phyloP scores from a whole-genome alignment of 1,140 invertebrate species.

The Trachymyrmex septentrionalis region DNA sequence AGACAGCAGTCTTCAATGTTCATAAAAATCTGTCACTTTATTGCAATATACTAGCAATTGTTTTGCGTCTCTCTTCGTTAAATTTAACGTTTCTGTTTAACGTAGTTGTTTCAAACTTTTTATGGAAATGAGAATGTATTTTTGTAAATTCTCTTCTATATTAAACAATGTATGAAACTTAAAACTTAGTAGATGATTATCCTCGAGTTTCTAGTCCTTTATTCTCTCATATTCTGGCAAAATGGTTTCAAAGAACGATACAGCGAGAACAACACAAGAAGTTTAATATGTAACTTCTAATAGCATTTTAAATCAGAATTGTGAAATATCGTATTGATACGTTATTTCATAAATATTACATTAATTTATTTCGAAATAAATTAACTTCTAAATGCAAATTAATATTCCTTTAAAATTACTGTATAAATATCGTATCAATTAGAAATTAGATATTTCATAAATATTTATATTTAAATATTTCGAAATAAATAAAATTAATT shows the following conservation, averaged over 20 bases:
- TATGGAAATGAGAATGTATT: conserved; percentile 38
- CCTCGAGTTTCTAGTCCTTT: conserved; percentile 27
- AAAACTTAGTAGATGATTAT: conserved; percentile 37
- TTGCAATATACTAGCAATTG: conserved; percentile 27
- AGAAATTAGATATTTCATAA: too few species aligned
- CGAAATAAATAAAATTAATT: background rate
- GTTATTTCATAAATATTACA: background rate
- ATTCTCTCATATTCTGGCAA: conserved; percentile 14
- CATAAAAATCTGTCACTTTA: conserved; percentile 67
- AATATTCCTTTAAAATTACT: background rate
- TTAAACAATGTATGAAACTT: conserved; percentile 31
- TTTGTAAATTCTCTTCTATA: conserved; percentile 15
- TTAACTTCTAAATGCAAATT: background rate
- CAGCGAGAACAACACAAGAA: background rate
- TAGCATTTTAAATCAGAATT: conserved; percentile 3
- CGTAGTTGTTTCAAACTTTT: conserved; percentile 64
- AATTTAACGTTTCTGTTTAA: conserved; percentile 67
- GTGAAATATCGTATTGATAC: background rate
- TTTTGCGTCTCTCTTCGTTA: conserved; percentile 63
- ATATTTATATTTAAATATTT: too few species aligned
- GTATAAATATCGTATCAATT: too few species aligned
- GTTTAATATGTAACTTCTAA: background rate
- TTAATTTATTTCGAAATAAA: background rate
- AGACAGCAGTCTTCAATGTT: conserved; percentile 26
- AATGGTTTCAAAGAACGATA: conserved; percentile 11